phyloP scores from a whole-genome alignment of 92 coral and sea anemone genomes.

The Desmophyllum pertusum region DNA sequence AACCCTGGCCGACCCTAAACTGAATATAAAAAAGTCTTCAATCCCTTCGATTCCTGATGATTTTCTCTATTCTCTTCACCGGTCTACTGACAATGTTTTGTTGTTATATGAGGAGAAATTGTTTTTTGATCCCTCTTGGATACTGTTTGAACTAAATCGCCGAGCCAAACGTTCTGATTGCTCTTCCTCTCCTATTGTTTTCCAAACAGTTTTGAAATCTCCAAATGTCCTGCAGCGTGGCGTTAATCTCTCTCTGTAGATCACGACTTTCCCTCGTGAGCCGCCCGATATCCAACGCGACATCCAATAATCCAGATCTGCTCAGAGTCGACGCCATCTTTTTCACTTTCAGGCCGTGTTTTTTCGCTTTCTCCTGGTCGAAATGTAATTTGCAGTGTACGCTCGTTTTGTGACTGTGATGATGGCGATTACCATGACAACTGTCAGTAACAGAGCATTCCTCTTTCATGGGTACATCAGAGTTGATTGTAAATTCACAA shows the following conservation, averaged over 20 bases:
- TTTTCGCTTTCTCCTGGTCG: neutral
- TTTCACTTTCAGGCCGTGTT: neutral
- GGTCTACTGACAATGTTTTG: too few species aligned
- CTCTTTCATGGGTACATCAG: neutral
- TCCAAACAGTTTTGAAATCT: neutral
- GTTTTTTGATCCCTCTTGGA: too few species aligned
- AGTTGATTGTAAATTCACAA: too few species aligned
- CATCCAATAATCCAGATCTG: neutral
- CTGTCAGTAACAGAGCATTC: neutral
- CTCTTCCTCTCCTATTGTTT: neutral
- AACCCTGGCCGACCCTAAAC: too few species aligned
- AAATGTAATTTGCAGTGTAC: too few species aligned
- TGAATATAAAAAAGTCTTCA: too few species aligned
- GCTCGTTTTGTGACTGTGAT: too few species aligned
- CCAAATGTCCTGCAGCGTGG: neutral
- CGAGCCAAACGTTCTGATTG: conserved; percentile 1
- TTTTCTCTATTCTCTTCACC: too few species aligned
- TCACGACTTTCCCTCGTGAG: conserved; percentile 1
- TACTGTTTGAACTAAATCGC: neutral
- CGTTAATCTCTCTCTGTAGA: conserved; percentile 8
- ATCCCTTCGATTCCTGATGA: too few species aligned
- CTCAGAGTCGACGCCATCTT: neutral
- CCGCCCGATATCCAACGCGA: neutral
- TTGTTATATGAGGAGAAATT: too few species aligned
- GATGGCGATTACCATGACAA: neutral